phyloP scores from a whole-genome alignment of 92 coral and sea anemone genomes.

The Phenganax subtilis region DNA sequence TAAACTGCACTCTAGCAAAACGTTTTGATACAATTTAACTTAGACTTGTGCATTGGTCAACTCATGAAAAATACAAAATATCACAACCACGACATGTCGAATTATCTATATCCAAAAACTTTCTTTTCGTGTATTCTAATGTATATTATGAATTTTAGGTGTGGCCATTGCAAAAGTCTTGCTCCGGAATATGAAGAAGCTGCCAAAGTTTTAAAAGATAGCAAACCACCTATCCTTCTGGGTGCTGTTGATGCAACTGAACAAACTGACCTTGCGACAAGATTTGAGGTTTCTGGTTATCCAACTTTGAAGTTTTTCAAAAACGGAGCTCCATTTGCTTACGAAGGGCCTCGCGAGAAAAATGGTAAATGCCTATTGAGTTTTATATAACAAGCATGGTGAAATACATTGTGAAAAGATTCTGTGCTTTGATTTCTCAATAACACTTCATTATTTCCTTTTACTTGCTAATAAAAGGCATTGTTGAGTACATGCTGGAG shows the following conservation, averaged over 20 bases:
- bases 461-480: conserved; percentile 46
- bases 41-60: too few species aligned
- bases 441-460: too few species aligned
- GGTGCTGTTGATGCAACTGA: conserved; percentile 94
- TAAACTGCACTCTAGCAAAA: too few species aligned
- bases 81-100: too few species aligned
- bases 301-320: conserved; percentile 91
- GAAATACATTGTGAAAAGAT: too few species aligned
- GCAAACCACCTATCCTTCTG: conserved; percentile 77
- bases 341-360: conserved; percentile 88
- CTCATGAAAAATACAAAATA: too few species aligned
- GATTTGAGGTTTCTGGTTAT: conserved; percentile 87
- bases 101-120: neutral
- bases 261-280: conserved; percentile 65
- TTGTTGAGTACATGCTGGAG: conserved; percentile 77
- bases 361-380: conserved; percentile 50
- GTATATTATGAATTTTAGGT: conserved; percentile 47
- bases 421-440: too few species aligned
- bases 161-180: conserved; percentile 89
- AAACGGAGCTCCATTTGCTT: conserved; percentile 70
- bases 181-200: conserved; percentile 97
- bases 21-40: too few species aligned
- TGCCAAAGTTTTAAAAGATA: conserved; percentile 72
- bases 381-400: neutral
- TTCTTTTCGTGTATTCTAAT: neutral